These are phyloP conservation scores for Lagorchestes hirsutus DNA, from an alignment of 2,797 vertebrate genomes.

Conservation along the genomic window DNA sequence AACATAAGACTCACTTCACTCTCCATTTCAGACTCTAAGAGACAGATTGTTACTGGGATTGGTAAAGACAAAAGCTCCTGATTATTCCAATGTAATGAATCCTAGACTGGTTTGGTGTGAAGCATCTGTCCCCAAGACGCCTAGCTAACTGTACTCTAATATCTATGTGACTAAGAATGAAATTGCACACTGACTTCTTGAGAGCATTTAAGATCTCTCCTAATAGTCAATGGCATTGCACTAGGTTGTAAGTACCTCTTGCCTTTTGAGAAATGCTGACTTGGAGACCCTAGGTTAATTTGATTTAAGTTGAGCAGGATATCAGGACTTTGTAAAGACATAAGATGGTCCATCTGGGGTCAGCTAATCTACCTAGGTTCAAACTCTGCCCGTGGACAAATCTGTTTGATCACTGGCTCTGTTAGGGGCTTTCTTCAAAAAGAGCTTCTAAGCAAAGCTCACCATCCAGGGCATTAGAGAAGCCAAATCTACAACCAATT, in stretches of 20 bases:
- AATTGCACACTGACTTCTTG: constrained; percentile 40
- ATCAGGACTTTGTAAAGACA: constrained; percentile 51
- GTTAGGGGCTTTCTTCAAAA: background rate
- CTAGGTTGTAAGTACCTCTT: constrained; percentile 9
- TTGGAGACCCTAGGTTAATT: constrained; percentile 53
- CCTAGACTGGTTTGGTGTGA: constrained; percentile 1
- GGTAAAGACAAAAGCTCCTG: constrained; percentile 26
- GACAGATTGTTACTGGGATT: constrained; percentile 29
- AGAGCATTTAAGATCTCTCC: constrained; percentile 22
- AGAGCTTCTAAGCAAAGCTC: background rate
- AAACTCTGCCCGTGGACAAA: constrained; percentile 46
- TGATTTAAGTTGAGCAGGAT: background rate
- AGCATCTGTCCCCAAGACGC: constrained; percentile 20
- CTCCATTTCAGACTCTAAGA: constrained; percentile 46
- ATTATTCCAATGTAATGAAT: constrained; percentile 54
- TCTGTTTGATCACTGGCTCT: background rate
- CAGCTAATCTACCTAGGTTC: constrained; percentile 52
- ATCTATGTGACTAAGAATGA: constrained; percentile 34
- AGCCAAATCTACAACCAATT: background rate
- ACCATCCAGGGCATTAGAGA: background rate
- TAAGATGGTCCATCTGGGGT: constrained; percentile 43
- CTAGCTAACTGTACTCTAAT: constrained; percentile 11
- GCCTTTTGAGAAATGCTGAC: constrained; percentile 33
- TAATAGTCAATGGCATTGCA: background rate
- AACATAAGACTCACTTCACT: constrained; percentile 47